Evolutionary conservation across 2,888 invertebrate genomes (phyloP).

Genomic region (Scaptomyza flava): DNA sequence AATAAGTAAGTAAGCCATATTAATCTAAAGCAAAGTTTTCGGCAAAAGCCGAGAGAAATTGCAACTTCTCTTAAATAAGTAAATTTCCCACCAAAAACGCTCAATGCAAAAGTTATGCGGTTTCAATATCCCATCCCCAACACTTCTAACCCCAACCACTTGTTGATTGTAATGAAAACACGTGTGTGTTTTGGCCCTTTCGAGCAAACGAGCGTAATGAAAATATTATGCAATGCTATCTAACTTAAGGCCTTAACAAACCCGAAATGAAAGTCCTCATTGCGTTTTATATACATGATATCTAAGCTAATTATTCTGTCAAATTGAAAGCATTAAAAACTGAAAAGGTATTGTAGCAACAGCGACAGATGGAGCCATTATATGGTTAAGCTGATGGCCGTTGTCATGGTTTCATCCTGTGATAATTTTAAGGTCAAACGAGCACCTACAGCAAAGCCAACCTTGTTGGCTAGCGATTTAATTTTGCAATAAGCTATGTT

Average conservation of each 20-base stretch:
- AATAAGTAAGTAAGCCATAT: too few species aligned
- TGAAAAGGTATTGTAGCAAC: not conserved
- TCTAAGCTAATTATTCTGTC: conserved; percentile 41
- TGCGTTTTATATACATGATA: conserved; percentile 43
- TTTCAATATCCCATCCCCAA: conserved; percentile 1
- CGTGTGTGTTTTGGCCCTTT: not conserved
- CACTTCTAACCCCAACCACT: not conserved
- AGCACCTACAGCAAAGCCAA: not conserved
- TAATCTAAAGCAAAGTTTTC: not conserved
- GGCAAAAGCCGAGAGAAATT: not conserved
- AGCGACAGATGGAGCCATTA: conserved; percentile 9
- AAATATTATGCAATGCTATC: too few species aligned
- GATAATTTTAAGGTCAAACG: conserved; percentile 39
- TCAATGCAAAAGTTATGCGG: conserved; percentile 1
- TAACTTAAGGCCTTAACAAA: conserved; percentile 20
- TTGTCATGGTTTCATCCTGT: conserved; percentile 26
- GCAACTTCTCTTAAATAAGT: not conserved
- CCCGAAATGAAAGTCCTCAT: conserved; percentile 7
- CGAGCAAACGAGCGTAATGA: conserved; percentile 15
- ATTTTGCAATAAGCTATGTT: not conserved
- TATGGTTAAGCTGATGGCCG: not conserved
- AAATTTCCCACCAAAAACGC: not conserved
- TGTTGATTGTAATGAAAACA: conserved; percentile 8
- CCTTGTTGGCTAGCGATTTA: not conserved
- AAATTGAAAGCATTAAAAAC: conserved; percentile 20